Evolutionary conservation across 2,888 invertebrate genomes (phyloP), one percentile per base, ranked within the genome.

Genomic region (Orthosia gracilis): DNA sequence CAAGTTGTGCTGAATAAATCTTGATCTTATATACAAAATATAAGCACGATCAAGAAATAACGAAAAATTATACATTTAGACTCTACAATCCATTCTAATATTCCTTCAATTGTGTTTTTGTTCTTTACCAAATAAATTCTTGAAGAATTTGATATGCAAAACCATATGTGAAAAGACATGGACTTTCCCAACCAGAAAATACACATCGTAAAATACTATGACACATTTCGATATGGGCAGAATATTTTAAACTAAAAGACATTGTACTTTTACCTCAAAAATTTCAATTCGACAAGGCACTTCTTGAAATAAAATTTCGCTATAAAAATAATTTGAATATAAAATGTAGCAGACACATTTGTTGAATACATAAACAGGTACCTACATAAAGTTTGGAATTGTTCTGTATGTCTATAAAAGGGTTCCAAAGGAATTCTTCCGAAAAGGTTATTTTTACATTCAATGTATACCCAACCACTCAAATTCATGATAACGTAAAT

Each of bases 311-410:
- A 65, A 81, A 70, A 79, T 82, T 82, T 82, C 62, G 69, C 65
- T 68, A 63, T 73, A 80, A 84, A 82, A 76, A 77, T 71, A 69
- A 85, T 80, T 80, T 77, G 64, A 77, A 84, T 77, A 64, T 77
- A 80, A 84, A 84, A 75, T 84, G 75, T 82, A 73, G 69, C 85
- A 75, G 52, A 31, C 57, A 73, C 77, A 69, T 73, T 54, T 63
- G 31, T 50, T 70, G 82, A 84, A 82, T 84, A 69, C 67, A 62
- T 59, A 85, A 80, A 63, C 15, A 59, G 47, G 31, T 62, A 54
- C 61, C 70, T 77, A 61, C 64, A 70, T 77, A 69, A 80, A 73
- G 26, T 69, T 76, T 31, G 13, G 57, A 69, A 79, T 83, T 55
- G 61, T 58, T 69, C 21, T 57, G 61, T 54, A 72, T 69, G 66